A percentile compares a stretch with the other conserved stretches of the same genome.
Evolutionary conservation across 2,888 invertebrate species (phyloP).

Genomic region (Meteorus cinctellus): DNA sequence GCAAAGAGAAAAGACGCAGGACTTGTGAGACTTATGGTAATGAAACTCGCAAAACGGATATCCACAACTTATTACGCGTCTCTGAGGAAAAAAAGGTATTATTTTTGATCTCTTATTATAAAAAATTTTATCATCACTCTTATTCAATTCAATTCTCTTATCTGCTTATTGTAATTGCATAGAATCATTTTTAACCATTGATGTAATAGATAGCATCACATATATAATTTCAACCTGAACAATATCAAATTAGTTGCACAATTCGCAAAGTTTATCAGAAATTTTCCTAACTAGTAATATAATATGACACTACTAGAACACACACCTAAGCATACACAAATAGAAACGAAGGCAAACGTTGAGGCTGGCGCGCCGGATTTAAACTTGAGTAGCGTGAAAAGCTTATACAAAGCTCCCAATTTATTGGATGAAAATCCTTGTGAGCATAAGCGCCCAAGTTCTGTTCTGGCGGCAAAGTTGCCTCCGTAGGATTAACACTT

Average conservation of each 20-base stretch:
- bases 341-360: conserved; percentile 44
- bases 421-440: conserved; percentile 77
- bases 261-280: conserved; percentile 20
- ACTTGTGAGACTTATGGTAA: conserved; percentile 42
- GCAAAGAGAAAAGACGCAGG: conserved; percentile 19
- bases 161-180: background rate
- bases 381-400: conserved; percentile 73
- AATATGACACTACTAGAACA: conserved; percentile 41
- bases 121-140: background rate
- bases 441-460: conserved; percentile 71
- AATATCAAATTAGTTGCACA: conserved; percentile 23
- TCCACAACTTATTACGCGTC: conserved; percentile 37
- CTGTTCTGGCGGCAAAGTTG: conserved; percentile 73
- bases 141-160: background rate
- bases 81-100: conserved; percentile 11
- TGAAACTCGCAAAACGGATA: conserved; percentile 35
- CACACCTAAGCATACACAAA: conserved; percentile 35
- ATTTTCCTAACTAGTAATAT: conserved; percentile 47
- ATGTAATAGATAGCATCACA: background rate
- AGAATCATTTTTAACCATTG: background rate
- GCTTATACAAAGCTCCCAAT: conserved; percentile 78
- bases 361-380: conserved; percentile 68
- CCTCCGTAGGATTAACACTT: conserved; percentile 77
- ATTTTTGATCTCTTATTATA: background rate
- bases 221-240: background rate